Conservation (phyloP, 2,113 vertebrate genomes). For the Naja naja region DNA sequence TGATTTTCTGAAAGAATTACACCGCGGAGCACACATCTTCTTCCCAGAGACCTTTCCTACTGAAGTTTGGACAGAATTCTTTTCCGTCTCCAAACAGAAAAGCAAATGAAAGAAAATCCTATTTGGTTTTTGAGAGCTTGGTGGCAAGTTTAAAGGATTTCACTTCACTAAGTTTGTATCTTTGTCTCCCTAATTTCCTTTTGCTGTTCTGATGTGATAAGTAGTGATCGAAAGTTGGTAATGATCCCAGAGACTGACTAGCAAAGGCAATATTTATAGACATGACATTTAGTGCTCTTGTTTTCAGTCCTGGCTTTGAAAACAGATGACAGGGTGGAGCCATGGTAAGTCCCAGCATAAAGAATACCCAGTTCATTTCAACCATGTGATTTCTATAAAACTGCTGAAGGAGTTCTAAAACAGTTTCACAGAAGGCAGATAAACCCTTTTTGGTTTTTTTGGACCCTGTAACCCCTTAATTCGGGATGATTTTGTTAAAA, state of each 20-base stretch:
- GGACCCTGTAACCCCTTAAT: not conserved
- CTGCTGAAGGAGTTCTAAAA: not conserved
- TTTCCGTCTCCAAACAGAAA: not conserved
- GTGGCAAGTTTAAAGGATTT: not conserved
- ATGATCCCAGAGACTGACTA: not conserved
- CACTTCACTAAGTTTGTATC: not conserved
- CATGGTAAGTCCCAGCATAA: not conserved
- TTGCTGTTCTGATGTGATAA: not conserved
- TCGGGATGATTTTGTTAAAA: not conserved
- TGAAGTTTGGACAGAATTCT: not conserved
- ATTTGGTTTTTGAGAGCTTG: not conserved
- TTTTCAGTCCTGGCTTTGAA: not conserved
- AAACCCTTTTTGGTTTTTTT: not conserved
- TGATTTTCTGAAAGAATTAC: not conserved
- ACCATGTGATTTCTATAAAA: not conserved
- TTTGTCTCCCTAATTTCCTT: not conserved
- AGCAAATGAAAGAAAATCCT: not conserved
- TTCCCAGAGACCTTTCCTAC: not conserved
- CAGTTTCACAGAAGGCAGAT: not conserved
- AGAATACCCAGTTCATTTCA: not conserved
- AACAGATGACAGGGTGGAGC: not conserved
- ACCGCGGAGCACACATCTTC: not conserved
- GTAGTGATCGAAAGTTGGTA: not conserved
- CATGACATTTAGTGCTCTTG: not conserved
- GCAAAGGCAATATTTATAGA: not conserved